Evolutionary conservation across 2,113 vertebrate genomes (phyloP), one percentile per base, ranked within the genome.

Genomic region (Dissostichus mawsoni): DNA sequence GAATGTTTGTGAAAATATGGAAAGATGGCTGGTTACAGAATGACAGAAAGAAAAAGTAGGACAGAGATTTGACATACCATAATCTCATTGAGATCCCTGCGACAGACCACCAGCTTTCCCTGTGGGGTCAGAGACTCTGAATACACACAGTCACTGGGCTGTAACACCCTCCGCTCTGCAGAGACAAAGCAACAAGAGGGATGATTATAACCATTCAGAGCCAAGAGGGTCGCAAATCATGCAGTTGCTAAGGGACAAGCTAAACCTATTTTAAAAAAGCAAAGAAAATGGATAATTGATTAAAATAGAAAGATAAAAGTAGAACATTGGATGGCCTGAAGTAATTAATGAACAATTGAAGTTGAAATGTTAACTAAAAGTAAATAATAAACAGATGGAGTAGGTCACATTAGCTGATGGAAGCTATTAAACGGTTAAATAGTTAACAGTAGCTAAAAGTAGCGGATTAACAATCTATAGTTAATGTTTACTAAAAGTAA

Each of bases 101-200:
- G 94, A 90, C 97, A 99, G 70, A 96, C 96, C 81, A 96, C 94
- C 64, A 99, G 96, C 79, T 96, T 96, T 74, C 95, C 94, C 58
- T 97, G 96, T 7, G 96, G 92, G 63, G 96, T 96, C 48, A 97
- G 88, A 58, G 97, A 96, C 91, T 98, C 98, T 7, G 98, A 96
- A 77, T 97, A 94, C 56, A 96, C 96, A 79, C 96, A 91, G 92
- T 99, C 97, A 87, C 96, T 94, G 75, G 97, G 95, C 81, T 96
- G 97, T 74, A 99, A 93, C 88, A 96, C 91, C 29, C 95, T 93
- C 72, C 97, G 98, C 92, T 97, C 98, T 99, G 91, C 88, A 93
- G 78, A 70, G 48, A 52, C 59, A 57, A 55, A n/a, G 8, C 16
- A 45, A 53, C 36, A 13, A 61, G 50, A 62, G n/a, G 63, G 50